phyloP scores from a whole-genome alignment of 2,888 invertebrate species.

The Muschampia plurimacula region DNA sequence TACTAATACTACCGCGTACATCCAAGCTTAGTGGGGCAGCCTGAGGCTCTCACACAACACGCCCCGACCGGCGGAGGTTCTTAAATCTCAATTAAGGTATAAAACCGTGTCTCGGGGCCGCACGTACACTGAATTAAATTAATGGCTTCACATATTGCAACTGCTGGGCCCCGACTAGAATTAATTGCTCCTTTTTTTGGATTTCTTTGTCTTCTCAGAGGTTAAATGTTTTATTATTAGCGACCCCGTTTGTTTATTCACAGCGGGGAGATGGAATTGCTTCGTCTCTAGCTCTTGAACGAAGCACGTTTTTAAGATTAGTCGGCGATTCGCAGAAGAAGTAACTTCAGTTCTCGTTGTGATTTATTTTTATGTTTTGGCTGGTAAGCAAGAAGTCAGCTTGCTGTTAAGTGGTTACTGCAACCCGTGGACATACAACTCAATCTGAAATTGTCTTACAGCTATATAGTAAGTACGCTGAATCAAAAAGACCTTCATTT shows the following conservation, averaged over 20 bases:
- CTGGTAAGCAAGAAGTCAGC: background rate
- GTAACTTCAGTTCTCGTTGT: slow-evolving; percentile 26
- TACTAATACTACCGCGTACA: too few species aligned
- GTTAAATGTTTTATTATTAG: slow-evolving; percentile 84
- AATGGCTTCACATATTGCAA: slow-evolving; percentile 84
- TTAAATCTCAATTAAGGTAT: slow-evolving; percentile 85
- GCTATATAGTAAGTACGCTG: too few species aligned
- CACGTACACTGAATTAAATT: slow-evolving; percentile 84
- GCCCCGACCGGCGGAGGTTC: slow-evolving; percentile 68
- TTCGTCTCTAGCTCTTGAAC: slow-evolving; percentile 41
- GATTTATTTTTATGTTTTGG: slow-evolving; percentile 14
- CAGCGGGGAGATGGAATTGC: slow-evolving; percentile 54
- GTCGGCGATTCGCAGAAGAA: slow-evolving; percentile 25
- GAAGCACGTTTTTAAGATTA: slow-evolving; percentile 35
- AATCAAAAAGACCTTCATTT: too few species aligned
- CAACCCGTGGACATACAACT: background rate
- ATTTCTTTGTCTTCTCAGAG: slow-evolving; percentile 62
- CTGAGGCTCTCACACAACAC: slow-evolving; percentile 53
- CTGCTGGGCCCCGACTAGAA: slow-evolving; percentile 65
- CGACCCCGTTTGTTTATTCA: slow-evolving; percentile 68
- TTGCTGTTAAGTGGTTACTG: background rate
- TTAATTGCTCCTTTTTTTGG: slow-evolving; percentile 79
- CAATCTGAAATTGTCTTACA: background rate
- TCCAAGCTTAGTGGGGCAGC: slow-evolving; percentile 50
- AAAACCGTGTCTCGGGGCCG: slow-evolving; percentile 80